Conservation (phyloP, 2,888 invertebrate genomes). For the Argyra leucocephala region DNA sequence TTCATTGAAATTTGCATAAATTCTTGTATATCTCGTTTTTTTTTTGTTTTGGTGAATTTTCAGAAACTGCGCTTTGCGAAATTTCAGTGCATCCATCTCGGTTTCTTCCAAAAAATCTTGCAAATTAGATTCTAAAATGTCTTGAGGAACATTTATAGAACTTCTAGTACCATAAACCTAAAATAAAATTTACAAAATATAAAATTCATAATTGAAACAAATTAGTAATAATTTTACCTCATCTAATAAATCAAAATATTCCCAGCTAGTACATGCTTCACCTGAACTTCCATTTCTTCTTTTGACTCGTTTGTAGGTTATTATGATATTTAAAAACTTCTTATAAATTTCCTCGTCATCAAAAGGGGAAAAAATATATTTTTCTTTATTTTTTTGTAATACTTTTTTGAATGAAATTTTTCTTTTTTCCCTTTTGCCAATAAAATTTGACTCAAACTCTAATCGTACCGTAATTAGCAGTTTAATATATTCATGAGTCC, state of each 20-base stretch:
- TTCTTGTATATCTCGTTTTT: slow-evolving; percentile 1
- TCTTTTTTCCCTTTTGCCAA: no score
- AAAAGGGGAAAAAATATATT: slow-evolving; percentile 14
- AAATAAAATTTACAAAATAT: not conserved
- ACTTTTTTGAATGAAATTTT: no score
- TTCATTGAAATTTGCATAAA: slow-evolving; percentile 12
- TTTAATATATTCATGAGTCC: no score
- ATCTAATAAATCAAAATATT: slow-evolving; percentile 17
- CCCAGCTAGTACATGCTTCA: slow-evolving; percentile 18
- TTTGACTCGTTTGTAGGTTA: slow-evolving; percentile 19
- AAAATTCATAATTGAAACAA: not conserved
- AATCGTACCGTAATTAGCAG: no score
- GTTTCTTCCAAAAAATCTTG: not conserved
- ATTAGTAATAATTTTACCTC: not conserved
- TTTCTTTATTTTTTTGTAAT: no score
- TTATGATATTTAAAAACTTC: slow-evolving; percentile 19
- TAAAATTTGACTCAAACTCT: no score
- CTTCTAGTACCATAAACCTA: not conserved
- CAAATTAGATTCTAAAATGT: not conserved
- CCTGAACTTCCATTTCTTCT: slow-evolving; percentile 17
- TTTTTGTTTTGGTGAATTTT: not conserved
- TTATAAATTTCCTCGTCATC: slow-evolving; percentile 18
- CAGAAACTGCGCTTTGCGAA: not conserved
- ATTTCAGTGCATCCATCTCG: not conserved
- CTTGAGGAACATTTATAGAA: not conserved